Conservation (phyloP, 2,113 vertebrate species). For the Montifringilla adamsi region DNA sequence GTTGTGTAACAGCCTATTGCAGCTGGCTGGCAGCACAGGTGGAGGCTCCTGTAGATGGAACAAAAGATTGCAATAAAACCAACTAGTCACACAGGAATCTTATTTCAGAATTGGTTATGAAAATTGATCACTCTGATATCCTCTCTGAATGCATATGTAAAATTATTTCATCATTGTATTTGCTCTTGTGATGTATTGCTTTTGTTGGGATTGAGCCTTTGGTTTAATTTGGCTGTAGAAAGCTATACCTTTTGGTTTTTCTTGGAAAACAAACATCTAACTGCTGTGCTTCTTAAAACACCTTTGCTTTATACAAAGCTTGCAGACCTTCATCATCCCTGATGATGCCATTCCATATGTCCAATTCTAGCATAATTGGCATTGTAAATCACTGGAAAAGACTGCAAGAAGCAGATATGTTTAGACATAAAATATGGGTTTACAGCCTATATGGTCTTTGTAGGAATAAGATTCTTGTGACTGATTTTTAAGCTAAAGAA, state of each 20-base stretch:
- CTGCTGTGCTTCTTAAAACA: neutral
- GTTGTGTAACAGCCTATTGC: slow-evolving; percentile 36
- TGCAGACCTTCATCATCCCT: neutral
- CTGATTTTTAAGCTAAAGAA: slow-evolving; percentile 1
- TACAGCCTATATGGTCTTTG: neutral
- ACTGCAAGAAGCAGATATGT: neutral
- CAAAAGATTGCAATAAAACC: slow-evolving; percentile 31
- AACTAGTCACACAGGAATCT: slow-evolving; percentile 6
- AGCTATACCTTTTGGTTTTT: neutral
- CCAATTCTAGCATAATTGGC: neutral
- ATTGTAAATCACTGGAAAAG: neutral
- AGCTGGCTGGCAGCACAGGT: slow-evolving; percentile 23
- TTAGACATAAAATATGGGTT: neutral
- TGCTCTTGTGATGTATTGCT: neutral
- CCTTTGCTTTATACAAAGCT: neutral
- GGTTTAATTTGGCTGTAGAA: neutral
- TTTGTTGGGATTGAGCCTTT: neutral
- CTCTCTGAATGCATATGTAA: neutral
- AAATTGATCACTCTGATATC: slow-evolving; percentile 13
- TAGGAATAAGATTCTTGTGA: neutral
- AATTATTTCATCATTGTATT: neutral
- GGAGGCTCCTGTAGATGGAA: slow-evolving; percentile 8
- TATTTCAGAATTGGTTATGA: neutral
- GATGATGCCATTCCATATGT: neutral
- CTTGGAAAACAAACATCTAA: neutral